A percentile compares a stretch with the other conserved stretches of the same genome.
phyloP scores from a whole-genome alignment of 2,888 invertebrate genomes.

The Balanococcus diminutus region DNA sequence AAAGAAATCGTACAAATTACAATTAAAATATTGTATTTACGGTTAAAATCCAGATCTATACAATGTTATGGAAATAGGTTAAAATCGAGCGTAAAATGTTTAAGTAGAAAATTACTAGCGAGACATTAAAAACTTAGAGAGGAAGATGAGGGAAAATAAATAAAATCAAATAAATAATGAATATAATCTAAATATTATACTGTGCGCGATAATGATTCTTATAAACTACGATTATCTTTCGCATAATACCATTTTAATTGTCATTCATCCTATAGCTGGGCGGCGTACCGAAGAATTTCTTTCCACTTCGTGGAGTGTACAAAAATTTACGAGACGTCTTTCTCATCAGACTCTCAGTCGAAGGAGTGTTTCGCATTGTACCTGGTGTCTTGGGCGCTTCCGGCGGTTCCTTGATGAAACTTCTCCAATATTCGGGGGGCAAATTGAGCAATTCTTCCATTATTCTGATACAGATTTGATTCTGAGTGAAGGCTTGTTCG shows the following conservation, averaged over 20 bases:
- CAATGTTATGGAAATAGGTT: slow-evolving; percentile 9
- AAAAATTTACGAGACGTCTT: slow-evolving; percentile 48
- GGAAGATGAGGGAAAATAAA: neutral
- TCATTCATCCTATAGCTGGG: neutral
- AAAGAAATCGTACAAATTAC: neutral
- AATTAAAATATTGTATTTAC: neutral
- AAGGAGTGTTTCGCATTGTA: slow-evolving; percentile 45
- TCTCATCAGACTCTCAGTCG: slow-evolving; percentile 41
- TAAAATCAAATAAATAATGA: neutral
- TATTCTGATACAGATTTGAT: slow-evolving; percentile 63
- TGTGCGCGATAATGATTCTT: neutral
- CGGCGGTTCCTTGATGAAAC: neutral
- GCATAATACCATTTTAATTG: neutral
- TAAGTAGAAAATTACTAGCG: neutral
- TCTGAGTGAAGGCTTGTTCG: neutral
- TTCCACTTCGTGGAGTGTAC: slow-evolving; percentile 31
- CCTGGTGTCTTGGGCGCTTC: neutral
- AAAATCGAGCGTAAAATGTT: neutral
- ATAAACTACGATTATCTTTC: neutral
- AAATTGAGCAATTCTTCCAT: slow-evolving; percentile 74
- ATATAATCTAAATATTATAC: neutral
- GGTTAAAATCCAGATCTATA: slow-evolving; percentile 9
- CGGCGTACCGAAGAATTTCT: slow-evolving; percentile 15
- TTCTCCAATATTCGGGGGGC: slow-evolving; percentile 74
- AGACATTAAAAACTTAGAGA: neutral